Percentiles rank a stretch among this genome's conserved stretches.
Evolutionary conservation across 2,888 invertebrate species (phyloP).

Genomic region (Tinea semifulvella): DNA sequence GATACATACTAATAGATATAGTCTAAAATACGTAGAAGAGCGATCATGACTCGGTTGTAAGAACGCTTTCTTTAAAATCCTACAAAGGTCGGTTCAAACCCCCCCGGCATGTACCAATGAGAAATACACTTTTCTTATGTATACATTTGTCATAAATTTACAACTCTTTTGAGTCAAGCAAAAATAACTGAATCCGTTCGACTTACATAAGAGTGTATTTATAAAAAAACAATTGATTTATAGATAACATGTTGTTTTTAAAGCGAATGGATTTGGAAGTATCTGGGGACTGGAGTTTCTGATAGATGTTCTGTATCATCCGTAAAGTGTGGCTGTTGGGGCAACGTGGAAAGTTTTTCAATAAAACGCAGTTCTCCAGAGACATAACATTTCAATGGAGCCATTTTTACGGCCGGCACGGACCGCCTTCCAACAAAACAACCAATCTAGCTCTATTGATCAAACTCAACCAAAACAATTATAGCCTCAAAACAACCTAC

Average conservation of each 20-base stretch:
- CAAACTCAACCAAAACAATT: constrained; percentile 26
- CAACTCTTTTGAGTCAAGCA: too few relatives aligned
- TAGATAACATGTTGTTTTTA: constrained; percentile 5
- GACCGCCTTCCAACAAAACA: constrained; percentile 25
- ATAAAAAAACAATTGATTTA: too few relatives aligned
- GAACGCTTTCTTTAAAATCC: too few relatives aligned
- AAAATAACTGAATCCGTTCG: too few relatives aligned
- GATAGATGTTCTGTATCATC: constrained; percentile 18
- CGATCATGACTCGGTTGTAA: too few relatives aligned
- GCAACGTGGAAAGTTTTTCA: constrained; percentile 54
- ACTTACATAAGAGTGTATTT: too few relatives aligned
- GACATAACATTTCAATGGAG: constrained; percentile 57
- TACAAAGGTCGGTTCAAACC: too few relatives aligned
- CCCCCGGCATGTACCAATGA: too few relatives aligned
- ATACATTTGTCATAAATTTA: too few relatives aligned
- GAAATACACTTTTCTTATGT: too few relatives aligned
- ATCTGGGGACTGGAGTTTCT: constrained; percentile 8
- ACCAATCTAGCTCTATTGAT: constrained; percentile 48
- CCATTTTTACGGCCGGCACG: constrained; percentile 46
- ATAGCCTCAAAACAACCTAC: neutral
- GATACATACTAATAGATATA: too few relatives aligned
- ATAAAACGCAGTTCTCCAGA: constrained; percentile 57
- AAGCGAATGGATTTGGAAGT: constrained; percentile 9
- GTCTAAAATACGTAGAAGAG: too few relatives aligned
- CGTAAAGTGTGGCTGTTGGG: constrained; percentile 31